Percentiles rank a stretch among this genome's conserved stretches.
Evolutionary conservation across 2,797 vertebrate genomes (phyloP).

Genomic region (Cyprinella venusta): DNA sequence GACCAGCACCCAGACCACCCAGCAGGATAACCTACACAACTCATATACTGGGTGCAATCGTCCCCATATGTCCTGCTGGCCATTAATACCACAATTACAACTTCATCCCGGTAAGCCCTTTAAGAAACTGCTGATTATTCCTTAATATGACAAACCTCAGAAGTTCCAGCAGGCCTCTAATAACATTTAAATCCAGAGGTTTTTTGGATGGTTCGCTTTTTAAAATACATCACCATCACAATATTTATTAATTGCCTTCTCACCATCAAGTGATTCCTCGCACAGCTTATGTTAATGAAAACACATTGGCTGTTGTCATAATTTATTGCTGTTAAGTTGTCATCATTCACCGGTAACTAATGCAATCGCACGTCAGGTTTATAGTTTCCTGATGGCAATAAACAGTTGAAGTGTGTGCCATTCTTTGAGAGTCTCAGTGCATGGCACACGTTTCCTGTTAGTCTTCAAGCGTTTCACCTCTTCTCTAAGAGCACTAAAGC

Average conservation of each 20-base stretch:
- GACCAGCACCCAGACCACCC: slow-evolving; percentile 33
- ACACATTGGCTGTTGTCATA: slow-evolving; percentile 3
- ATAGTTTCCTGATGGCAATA: slow-evolving; percentile 24
- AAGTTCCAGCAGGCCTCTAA: neutral
- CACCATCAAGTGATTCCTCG: neutral
- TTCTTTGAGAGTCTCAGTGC: neutral
- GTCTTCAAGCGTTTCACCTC: neutral
- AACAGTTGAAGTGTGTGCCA: slow-evolving; percentile 10
- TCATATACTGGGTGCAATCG: neutral
- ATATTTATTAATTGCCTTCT: neutral
- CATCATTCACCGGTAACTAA: neutral
- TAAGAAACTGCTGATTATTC: neutral
- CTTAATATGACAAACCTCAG: neutral
- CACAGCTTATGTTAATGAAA: slow-evolving; percentile 1
- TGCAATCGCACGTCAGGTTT: slow-evolving; percentile 4
- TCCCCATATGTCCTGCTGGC: neutral
- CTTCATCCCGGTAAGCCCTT: neutral
- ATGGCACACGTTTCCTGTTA: slow-evolving; percentile 28
- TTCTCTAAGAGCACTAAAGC: neutral
- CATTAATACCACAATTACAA: neutral
- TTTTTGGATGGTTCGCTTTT: neutral
- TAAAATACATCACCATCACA: neutral
- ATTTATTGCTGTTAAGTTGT: neutral
- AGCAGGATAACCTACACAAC: slow-evolving; percentile 49
- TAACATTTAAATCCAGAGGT: neutral